Evolutionary conservation across 1,140 invertebrate genomes (phyloP).

Genomic region (Dufourea novaeangliae): DNA sequence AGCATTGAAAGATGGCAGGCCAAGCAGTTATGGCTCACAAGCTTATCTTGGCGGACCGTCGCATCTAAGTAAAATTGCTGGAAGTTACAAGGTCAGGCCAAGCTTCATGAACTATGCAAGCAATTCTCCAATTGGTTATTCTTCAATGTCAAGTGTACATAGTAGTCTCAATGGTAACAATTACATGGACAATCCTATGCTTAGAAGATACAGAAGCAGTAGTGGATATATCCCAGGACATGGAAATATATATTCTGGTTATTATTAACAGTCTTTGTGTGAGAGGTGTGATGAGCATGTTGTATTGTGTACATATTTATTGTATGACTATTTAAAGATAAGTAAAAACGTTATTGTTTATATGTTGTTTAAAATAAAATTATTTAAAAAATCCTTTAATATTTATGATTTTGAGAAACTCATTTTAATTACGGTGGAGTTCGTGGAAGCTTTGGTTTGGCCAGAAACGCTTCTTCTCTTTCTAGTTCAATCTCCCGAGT

Average conservation of each 20-base stretch:
- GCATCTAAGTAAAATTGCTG: slow-evolving; percentile 7
- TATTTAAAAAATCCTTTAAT: background rate
- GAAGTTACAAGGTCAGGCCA: slow-evolving; percentile 44
- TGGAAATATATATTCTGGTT: slow-evolving; percentile 27
- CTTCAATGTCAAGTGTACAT: slow-evolving; percentile 4
- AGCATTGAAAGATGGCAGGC: slow-evolving; percentile 59
- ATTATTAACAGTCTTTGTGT: background rate
- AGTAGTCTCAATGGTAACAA: slow-evolving; percentile 8
- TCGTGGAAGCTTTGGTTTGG: slow-evolving; percentile 72
- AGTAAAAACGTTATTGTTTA: background rate
- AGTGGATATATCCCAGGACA: slow-evolving; percentile 31
- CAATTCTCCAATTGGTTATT: slow-evolving; percentile 21
- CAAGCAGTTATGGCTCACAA: slow-evolving; percentile 34
- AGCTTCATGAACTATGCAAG: slow-evolving; percentile 25
- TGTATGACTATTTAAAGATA: slow-evolving; percentile 45
- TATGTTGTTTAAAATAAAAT: slow-evolving; percentile 42
- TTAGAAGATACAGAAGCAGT: slow-evolving; percentile 47
- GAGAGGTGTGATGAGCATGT: background rate
- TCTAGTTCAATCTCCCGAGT: slow-evolving; percentile 23
- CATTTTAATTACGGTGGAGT: slow-evolving; percentile 62
- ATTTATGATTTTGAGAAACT: background rate
- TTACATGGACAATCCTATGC: slow-evolving; percentile 24
- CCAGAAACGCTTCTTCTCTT: slow-evolving; percentile 67
- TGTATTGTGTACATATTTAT: slow-evolving; percentile 61
- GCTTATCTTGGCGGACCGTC: slow-evolving; percentile 39